A percentile compares a stretch with the other conserved stretches of the same genome.
Conservation (phyloP, 2,797 vertebrate species). For the Onychomys arenicola region DNA sequence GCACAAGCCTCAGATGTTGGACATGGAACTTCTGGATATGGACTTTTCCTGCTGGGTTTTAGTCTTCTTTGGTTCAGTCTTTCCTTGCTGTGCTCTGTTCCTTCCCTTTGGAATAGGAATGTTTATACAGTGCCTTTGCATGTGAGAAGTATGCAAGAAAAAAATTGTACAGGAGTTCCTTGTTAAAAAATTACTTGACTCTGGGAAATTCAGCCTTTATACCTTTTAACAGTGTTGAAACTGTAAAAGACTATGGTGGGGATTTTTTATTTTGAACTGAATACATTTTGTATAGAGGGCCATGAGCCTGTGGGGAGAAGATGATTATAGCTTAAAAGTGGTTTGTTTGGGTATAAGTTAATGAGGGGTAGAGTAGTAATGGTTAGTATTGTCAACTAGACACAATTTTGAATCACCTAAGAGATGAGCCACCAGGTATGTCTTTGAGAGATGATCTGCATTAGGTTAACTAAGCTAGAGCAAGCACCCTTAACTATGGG, state of each 20-base stretch:
- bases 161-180: background rate
- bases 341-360: background rate
- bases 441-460: background rate
- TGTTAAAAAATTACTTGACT: background rate
- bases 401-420: background rate
- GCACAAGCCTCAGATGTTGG: background rate
- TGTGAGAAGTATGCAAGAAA: background rate
- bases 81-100: background rate
- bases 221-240: background rate
- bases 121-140: background rate
- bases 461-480: background rate
- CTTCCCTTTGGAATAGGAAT: background rate
- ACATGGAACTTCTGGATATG: background rate
- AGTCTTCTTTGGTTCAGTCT: background rate
- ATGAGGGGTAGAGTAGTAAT: background rate
- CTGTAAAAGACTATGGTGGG: background rate
- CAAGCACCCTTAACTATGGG: background rate
- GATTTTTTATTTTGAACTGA: background rate
- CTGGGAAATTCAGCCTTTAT: background rate
- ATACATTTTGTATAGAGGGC: background rate
- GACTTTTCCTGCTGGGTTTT: background rate
- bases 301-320: background rate
- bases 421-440: background rate
- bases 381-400: background rate
- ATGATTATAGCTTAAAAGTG: background rate